Evolutionary conservation across 2,888 invertebrate species (phyloP), one percentile per base, ranked within the genome.

Genomic region (Glaucopsyche alexis): DNA sequence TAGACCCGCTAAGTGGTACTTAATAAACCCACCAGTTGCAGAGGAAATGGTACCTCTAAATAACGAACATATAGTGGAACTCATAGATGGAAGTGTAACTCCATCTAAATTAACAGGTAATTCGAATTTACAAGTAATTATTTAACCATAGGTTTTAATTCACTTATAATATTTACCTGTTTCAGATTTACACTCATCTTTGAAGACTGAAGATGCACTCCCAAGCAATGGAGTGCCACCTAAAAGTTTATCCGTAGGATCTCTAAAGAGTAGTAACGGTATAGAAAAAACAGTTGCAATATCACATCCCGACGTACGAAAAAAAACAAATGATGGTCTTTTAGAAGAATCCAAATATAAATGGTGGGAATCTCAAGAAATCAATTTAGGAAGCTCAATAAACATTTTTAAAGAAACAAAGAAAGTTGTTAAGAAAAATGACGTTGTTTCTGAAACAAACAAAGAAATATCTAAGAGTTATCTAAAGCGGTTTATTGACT

Each of bases 1-100:
- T 65, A 95, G 95, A 80, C 96, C 96, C 19, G 91, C 95, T 2
- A 94, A 95, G 85, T 95, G 95, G 95, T 95, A 96, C 83, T 85
- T 94, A 83, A 94, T 88, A 79, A 80, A 86, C 75, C 84, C 88
- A 45, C 83, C 83, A 45, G 73, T 76, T 55, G 70, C 79, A 42
- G 89, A 89, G 80, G 91, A 93, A 83, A 80, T 84, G 79, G 80
- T 81, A 64, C 89, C 91, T 55, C 76, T 93, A 19, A 90, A 87
- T 73, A 85, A 84, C 67, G 86, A 87, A 69, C 76, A 78, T 19
- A 83, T 81, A 65, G 76, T 81, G 47, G 88, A 87, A 76, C 81
- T 87, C 64, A 80, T 85, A 1, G 90, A 90, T 77, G 87, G 87
- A 14, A 89, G 85, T 76, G 71, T 85, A 6, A 83, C 81, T 38